Evolutionary conservation across 1,140 invertebrate genomes (phyloP), one percentile per base, ranked within the genome.

Genomic region (Caligus rogercresseyi): DNA sequence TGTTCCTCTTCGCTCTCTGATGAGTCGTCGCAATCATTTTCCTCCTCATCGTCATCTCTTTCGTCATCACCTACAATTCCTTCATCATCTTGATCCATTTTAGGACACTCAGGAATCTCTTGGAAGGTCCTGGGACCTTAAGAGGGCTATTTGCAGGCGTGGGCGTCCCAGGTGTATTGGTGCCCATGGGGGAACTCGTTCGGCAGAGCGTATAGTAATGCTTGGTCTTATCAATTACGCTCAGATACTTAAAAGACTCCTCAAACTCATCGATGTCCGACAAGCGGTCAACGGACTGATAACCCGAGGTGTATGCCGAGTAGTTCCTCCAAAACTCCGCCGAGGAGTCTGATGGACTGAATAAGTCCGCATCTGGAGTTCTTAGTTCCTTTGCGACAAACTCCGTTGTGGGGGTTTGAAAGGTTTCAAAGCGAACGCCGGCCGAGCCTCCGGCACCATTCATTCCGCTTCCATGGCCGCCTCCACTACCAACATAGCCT

Each of bases 141-240:
- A 43, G 31, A n/a, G 31, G 31, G n/a, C 31, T 43, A n/a, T 43
- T 43, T 7, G n/a, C 31, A 43, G 31, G 31, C 7, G 31, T 11
- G n/a, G 31, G 31, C n/a, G 31, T 43, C n/a, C n/a, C 31, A 11
- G 31, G 31, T 11, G 31, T 43, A n/a, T 43, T 43, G 3, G 24
- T 60, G 3, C 26, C 57, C 11, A 60, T 25, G 24, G 57, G 57
- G 3, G 57, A 60, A 21, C 24, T 26, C 18, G 57, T 43, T 31
- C 61, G 18, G 53, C 61, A 63, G 57, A 63, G 61, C 14, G 61
- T 63, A 54, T 63, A 63, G 23, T 63, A 63, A 19, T 63, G 61
- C 21, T 25, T 63, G 1, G 61, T 63, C 43, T 63, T 63, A 21
- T 63, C 61, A 20, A 58, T 51, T 1, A 63, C 52, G 13, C 61